A percentile compares a stretch with the other conserved stretches of the same genome.
Evolutionary conservation across 2,797 vertebrate species (phyloP).

Genomic region (Allobates femoralis): DNA sequence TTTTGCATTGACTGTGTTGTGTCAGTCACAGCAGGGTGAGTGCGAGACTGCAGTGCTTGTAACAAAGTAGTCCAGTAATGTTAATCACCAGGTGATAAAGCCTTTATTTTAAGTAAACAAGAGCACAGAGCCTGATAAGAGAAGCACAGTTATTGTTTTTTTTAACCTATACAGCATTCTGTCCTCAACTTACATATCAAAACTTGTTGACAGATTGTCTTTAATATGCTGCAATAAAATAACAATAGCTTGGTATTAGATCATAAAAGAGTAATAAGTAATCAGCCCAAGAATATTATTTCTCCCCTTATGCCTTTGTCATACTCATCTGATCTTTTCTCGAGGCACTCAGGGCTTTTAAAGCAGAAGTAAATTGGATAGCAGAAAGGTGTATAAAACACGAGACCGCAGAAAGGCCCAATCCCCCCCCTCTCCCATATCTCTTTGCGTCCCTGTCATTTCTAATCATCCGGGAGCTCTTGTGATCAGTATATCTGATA

Average conservation of each 20-base stretch:
- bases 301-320: not conserved
- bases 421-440: conserved; percentile 69
- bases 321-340: conserved; percentile 15
- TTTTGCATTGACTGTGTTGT: too few relatives aligned
- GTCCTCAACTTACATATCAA: too few relatives aligned
- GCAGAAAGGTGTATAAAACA: conserved; percentile 68
- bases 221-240: too few relatives aligned
- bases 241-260: not conserved
- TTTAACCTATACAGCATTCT: too few relatives aligned
- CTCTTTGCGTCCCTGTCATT: conserved; percentile 78
- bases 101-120: too few relatives aligned
- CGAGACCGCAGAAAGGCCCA: conserved; percentile 68
- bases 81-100: too few relatives aligned
- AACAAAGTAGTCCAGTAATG: too few relatives aligned
- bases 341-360: conserved; percentile 16
- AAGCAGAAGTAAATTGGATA: conserved; percentile 63
- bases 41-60: too few relatives aligned
- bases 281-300: not conserved
- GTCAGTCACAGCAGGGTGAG: too few relatives aligned
- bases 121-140: too few relatives aligned
- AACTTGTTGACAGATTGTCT: too few relatives aligned
- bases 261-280: not conserved
- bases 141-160: too few relatives aligned
- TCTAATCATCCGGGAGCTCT: conserved; percentile 71
- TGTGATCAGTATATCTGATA: conserved; percentile 80